These are phyloP conservation scores for Syrmaticus mikado DNA, from an alignment of 2,113 vertebrate genomes.

Conservation along the genomic window DNA sequence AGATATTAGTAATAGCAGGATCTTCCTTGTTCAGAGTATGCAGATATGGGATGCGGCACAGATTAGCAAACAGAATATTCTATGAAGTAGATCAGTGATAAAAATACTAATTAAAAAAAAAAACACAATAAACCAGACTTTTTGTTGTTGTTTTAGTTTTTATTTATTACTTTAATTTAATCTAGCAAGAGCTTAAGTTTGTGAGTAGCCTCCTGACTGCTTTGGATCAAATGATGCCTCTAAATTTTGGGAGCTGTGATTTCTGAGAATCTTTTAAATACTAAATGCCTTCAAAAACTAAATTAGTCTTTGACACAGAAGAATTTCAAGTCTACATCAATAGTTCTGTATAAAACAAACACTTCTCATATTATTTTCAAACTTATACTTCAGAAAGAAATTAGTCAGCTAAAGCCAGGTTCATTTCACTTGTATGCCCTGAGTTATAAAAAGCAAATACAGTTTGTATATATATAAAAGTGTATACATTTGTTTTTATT, in stretches of 20 bases:
- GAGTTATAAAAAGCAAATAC: background rate
- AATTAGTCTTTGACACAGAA: accelerated
- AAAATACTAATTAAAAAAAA: background rate
- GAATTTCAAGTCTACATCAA: accelerated
- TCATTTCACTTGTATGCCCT: background rate
- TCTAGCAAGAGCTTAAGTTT: background rate
- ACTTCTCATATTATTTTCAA: background rate
- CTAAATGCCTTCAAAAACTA: background rate
- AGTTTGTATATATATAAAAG: background rate
- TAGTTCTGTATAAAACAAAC: background rate
- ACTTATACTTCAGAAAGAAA: background rate
- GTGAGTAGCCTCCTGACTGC: background rate
- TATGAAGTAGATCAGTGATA: background rate
- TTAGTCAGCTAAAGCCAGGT: background rate
- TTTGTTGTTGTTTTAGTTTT: background rate
- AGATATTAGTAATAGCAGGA: background rate
- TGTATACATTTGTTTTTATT: background rate
- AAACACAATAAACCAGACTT: background rate
- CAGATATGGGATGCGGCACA: background rate
- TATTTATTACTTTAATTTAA: background rate
- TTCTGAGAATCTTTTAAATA: background rate
- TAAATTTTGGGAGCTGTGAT: too few relatives aligned
- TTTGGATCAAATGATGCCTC: background rate
- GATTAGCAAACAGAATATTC: background rate
- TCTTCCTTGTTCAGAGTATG: background rate